phyloP scores from a whole-genome alignment of 2,888 invertebrate species.

The Pseudoips prasinana region DNA sequence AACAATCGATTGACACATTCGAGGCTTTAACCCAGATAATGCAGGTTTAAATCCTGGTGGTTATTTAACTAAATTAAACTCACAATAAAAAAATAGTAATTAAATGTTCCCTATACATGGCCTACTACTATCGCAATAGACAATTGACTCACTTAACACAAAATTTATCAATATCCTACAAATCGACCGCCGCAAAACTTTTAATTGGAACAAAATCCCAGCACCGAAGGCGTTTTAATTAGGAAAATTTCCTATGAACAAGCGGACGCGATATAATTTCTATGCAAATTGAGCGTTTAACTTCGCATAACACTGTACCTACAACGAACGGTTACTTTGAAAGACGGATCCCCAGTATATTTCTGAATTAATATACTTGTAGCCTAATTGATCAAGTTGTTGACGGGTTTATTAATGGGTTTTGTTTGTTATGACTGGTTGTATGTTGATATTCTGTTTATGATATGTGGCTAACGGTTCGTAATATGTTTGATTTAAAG shows the following conservation, averaged over 20 bases:
- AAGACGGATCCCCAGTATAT: slow-evolving; percentile 40
- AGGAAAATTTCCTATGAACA: slow-evolving; percentile 79
- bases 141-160: slow-evolving; percentile 13
- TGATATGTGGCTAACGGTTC: too few species aligned
- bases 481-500: too few species aligned
- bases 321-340: slow-evolving; percentile 29
- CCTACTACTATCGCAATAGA: too few species aligned
- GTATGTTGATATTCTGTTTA: too few species aligned
- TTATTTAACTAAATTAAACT: too few species aligned
- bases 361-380: slow-evolving; percentile 49
- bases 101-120: too few species aligned
- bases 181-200: slow-evolving; percentile 60
- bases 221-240: slow-evolving; percentile 78
- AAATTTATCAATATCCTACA: slow-evolving; percentile 52
- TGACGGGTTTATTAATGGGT: slow-evolving; percentile 23
- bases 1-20: too few species aligned
- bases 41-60: too few species aligned
- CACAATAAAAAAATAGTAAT: too few species aligned
- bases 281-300: slow-evolving; percentile 80
- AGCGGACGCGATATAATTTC: slow-evolving; percentile 78
- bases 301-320: slow-evolving; percentile 57
- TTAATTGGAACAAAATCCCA: slow-evolving; percentile 78
- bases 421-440: slow-evolving; percentile 16
- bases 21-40: too few species aligned
- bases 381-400: slow-evolving; percentile 44